These are phyloP conservation scores for Ormyrus nitidulus DNA, from an alignment of 2,888 invertebrate species.

Conservation along the genomic window DNA sequence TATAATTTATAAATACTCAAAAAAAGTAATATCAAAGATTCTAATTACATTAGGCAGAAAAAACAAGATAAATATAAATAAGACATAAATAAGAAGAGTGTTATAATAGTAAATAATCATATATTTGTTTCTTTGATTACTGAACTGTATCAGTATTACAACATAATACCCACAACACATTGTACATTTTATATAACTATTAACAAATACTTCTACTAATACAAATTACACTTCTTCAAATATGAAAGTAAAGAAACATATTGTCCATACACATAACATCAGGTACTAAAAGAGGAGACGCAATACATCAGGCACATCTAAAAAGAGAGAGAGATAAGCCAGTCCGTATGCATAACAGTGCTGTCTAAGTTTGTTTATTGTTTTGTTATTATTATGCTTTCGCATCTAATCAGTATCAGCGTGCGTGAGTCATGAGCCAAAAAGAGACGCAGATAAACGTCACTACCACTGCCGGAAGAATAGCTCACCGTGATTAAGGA, in stretches of 20 bases:
- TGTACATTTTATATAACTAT: conserved; percentile 8
- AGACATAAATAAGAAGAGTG: conserved; percentile 11
- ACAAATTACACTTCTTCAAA: not conserved
- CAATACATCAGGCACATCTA: not conserved
- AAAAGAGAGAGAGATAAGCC: conserved; percentile 16
- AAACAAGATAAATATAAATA: conserved; percentile 15
- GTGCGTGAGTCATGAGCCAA: conserved; percentile 10
- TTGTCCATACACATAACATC: not conserved
- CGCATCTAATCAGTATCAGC: not conserved
- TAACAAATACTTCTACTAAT: conserved; percentile 19
- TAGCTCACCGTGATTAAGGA: conserved; percentile 65
- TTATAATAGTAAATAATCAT: conserved; percentile 15
- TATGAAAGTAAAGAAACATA: not conserved
- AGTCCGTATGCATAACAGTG: conserved; percentile 1
- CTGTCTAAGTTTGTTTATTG: conserved; percentile 2
- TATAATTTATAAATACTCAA: conserved; percentile 2
- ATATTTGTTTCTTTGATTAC: conserved; percentile 19
- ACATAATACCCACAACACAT: conserved; percentile 16
- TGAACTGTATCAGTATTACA: conserved; percentile 25
- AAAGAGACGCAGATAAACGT: conserved; percentile 17
- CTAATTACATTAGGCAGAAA: conserved; percentile 17
- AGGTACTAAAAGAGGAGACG: conserved; percentile 21
- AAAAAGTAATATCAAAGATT: conserved; percentile 2
- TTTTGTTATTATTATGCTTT: conserved; percentile 10
- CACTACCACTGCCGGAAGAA: conserved; percentile 20